These are phyloP conservation scores for Alauda arvensis DNA, from an alignment of 2,797 vertebrate genomes.

Conservation along the genomic window DNA sequence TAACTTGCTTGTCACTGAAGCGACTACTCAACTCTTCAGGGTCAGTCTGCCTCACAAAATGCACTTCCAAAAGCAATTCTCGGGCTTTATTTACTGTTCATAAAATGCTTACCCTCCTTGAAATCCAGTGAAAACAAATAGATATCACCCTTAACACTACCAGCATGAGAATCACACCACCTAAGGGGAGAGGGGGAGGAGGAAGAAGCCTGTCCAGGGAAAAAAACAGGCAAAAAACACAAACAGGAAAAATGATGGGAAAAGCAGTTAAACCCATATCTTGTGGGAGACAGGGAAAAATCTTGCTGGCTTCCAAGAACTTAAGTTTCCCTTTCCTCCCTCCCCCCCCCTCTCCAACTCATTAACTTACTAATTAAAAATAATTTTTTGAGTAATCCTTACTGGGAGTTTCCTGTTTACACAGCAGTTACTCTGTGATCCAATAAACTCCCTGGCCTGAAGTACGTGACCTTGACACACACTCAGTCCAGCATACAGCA, in stretches of 20 bases:
- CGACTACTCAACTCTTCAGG: background rate
- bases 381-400: background rate
- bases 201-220: background rate
- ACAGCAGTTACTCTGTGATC: background rate
- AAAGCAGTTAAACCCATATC: background rate
- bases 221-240: background rate
- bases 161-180: background rate
- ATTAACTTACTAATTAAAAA: slow-evolving; percentile 5
- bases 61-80: background rate
- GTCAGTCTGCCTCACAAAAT: background rate
- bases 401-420: slow-evolving; percentile 42
- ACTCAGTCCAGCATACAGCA: background rate
- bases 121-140: background rate
- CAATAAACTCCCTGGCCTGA: slow-evolving; percentile 1
- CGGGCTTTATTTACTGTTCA: background rate
- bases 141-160: background rate
- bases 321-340: background rate
- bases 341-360: background rate
- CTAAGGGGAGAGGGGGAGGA: background rate
- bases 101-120: background rate
- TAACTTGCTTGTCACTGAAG: background rate
- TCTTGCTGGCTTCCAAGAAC: slow-evolving; percentile 8
- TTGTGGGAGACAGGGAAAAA: background rate
- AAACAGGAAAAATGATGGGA: fast-evolving
- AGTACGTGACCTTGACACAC: background rate